Evolutionary conservation across 2,888 invertebrate genomes (phyloP), one percentile per base, ranked within the genome.

Genomic region (Terebella lapidaria): DNA sequence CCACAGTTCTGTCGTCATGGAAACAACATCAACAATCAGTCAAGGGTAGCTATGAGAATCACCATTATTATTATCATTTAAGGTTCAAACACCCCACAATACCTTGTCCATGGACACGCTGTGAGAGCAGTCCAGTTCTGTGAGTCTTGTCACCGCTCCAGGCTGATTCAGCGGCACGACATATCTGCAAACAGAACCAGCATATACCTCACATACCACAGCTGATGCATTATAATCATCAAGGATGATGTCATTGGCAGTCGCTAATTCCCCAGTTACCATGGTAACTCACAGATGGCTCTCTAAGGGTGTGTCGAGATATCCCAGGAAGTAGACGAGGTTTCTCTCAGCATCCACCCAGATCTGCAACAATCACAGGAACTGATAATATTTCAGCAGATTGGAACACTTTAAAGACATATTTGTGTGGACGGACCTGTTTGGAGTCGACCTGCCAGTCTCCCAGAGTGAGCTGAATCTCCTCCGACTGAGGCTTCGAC

Each of bases 241-340:
- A 15, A n/a, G n/a, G n/a, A n/a, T n/a, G n/a, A n/a, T n/a, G n/a
- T n/a, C n/a, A n/a, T n/a, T n/a, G n/a, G n/a, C n/a, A n/a, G n/a
- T n/a, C n/a, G n/a, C n/a, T n/a, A n/a, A n/a, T n/a, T n/a, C n/a
- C n/a, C n/a, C n/a, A n/a, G n/a, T n/a, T n/a, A n/a, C n/a, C n/a
- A n/a, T n/a, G n/a, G n/a, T n/a, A 27, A 88, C 92, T 83, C 93
- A 96, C 72, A 95, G 83, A 78, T 96, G 96, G 67, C 91, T 89
- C 82, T 96, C 95, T 63, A 96, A 81, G 0, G 94, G 93, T 2
- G 91, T 89, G 82, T 96, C 94, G 68, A 89, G 88, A 62, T 93
- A 84, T 2, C 91, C 95, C 73, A 91, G 87, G 83, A 96, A 95
- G 84, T 93, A 96, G 1, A 96, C 89, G 61, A 94, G 83, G 61